Conservation (phyloP, 2,888 invertebrate species). For the Psylliodes chrysocephalus region DNA sequence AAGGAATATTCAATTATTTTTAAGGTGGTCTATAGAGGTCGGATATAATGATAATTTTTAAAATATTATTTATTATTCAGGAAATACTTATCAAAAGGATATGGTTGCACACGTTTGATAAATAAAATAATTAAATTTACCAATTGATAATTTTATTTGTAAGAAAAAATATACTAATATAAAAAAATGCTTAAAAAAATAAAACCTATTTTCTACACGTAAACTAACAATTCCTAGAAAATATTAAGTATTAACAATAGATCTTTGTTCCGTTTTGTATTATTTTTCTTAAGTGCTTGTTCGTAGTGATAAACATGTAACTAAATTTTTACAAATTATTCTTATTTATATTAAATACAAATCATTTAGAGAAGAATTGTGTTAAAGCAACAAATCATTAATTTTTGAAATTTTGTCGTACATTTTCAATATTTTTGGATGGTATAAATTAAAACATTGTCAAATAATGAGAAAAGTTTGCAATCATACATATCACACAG, state of each 20-base stretch:
- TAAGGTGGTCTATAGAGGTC: too few species aligned
- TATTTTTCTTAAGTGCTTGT: background rate
- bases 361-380: background rate
- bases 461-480: too few species aligned
- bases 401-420: too few species aligned
- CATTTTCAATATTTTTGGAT: too few species aligned
- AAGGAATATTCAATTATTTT: too few species aligned
- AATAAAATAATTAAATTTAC: background rate
- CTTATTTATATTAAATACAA: too few species aligned
- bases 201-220: background rate
- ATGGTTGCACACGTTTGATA: slow-evolving; percentile 2
- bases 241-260: background rate
- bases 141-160: slow-evolving; percentile 3
- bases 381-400: background rate
- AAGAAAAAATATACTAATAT: background rate
- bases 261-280: background rate
- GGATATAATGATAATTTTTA: background rate
- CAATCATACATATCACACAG: too few species aligned
- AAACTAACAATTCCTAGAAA: background rate
- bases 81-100: slow-evolving; percentile 13
- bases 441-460: too few species aligned
- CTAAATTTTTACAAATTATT: too few species aligned
- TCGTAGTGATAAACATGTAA: too few species aligned
- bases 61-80: slow-evolving; percentile 1
- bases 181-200: background rate